A percentile compares a stretch with the other conserved stretches of the same genome.
Evolutionary conservation across 1,140 invertebrate genomes (phyloP).

Genomic region (Lasioglossum baleicum): DNA sequence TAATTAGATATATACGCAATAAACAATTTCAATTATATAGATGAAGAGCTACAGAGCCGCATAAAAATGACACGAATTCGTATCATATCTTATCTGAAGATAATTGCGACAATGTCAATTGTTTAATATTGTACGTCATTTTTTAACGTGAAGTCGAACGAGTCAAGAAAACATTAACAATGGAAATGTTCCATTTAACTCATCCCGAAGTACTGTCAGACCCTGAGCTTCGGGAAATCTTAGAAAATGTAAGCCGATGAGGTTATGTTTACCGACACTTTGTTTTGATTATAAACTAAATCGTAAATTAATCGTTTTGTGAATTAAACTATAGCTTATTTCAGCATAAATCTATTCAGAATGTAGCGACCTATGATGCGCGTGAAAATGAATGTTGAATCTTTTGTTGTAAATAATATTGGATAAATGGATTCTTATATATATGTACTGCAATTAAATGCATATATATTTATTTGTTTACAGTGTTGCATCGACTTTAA

Average conservation of each 20-base stretch:
- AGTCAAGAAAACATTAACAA: slow-evolving; percentile 45
- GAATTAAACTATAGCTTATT: not conserved
- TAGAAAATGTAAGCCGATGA: slow-evolving; percentile 62
- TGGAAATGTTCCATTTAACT: slow-evolving; percentile 48
- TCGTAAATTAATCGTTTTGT: not conserved
- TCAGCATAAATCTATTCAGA: not conserved
- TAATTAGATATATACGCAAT: too few species aligned
- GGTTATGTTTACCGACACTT: slow-evolving; percentile 33
- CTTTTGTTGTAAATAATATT: too few species aligned
- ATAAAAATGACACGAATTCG: too few species aligned
- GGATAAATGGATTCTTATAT: too few species aligned
- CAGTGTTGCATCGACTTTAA: slow-evolving; percentile 67
- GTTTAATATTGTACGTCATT: not conserved
- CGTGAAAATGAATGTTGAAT: too few species aligned
- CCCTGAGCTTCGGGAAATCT: slow-evolving; percentile 59
- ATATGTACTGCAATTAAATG: not conserved
- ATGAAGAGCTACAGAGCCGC: too few species aligned
- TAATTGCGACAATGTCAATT: not conserved
- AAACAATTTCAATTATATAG: too few species aligned
- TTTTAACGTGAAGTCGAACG: slow-evolving; percentile 14
- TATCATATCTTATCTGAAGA: not conserved
- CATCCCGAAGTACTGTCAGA: slow-evolving; percentile 66
- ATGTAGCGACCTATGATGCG: not conserved
- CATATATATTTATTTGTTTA: slow-evolving; percentile 28
- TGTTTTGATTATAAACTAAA: not conserved